Evolutionary conservation across 2,888 invertebrate genomes (phyloP).

Genomic region (Maniola hyperantus): DNA sequence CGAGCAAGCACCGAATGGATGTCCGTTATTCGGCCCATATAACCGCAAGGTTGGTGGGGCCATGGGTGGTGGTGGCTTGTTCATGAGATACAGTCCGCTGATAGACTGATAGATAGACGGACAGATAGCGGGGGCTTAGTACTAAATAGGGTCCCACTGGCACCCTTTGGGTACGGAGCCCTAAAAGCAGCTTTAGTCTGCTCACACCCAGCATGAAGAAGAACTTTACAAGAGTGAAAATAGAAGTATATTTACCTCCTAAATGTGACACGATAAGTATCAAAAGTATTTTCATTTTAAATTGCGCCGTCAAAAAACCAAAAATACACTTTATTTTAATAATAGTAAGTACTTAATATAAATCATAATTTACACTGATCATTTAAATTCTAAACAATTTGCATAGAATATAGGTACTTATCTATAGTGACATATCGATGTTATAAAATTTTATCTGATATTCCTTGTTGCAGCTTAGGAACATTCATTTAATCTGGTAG

Average conservation of each 20-base stretch:
- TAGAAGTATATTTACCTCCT: background rate
- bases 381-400: background rate
- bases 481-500: background rate
- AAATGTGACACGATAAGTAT: background rate
- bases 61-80: no score
- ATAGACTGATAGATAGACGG: no score
- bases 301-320: background rate
- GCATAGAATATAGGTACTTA: no score
- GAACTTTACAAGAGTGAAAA: background rate
- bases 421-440: background rate
- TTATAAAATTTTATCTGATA: constrained; percentile 7
- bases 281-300: background rate
- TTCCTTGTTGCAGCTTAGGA: background rate
- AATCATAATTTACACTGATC: background rate
- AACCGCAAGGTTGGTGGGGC: no score
- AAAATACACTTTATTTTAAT: background rate
- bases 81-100: no score
- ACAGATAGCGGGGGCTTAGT: no score
- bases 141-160: no score
- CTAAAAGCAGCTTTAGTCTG: no score
- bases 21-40: no score
- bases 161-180: no score
- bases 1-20: no score
- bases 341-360: background rate
- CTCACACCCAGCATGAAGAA: no score